These are phyloP conservation scores for Mormyrops attenuatus DNA, from an alignment of 2,797 vertebrate species.

Conservation along the genomic window DNA sequence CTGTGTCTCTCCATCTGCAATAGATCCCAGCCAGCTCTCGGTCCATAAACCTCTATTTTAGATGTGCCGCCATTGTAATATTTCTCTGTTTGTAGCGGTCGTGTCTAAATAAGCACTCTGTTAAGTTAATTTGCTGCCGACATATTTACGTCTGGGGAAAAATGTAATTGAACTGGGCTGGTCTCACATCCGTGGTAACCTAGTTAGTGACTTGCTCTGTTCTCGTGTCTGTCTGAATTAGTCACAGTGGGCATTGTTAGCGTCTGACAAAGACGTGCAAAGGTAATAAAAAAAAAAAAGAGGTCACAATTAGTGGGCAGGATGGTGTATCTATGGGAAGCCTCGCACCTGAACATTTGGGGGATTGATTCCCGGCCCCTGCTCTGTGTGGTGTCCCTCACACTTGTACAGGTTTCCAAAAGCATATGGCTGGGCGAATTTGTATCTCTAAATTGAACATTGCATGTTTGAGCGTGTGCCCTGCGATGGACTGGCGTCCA, in stretches of 20 bases:
- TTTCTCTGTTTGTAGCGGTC: not conserved
- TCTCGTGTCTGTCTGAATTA: not conserved
- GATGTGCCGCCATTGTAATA: not conserved
- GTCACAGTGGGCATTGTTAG: constrained; percentile 4
- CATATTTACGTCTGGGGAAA: not conserved
- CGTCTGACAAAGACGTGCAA: not conserved
- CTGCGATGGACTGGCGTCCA: not conserved
- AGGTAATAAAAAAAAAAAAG: not conserved
- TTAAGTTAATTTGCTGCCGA: not conserved
- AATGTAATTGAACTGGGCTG: not conserved
- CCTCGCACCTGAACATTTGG: not conserved
- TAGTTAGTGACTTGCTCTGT: not conserved
- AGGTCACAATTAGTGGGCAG: not conserved
- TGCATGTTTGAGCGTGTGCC: not conserved
- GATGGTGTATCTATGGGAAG: not conserved
- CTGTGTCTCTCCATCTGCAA: not conserved
- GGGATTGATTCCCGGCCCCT: not conserved
- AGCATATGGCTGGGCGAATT: not conserved
- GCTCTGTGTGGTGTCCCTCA: not conserved
- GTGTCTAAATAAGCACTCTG: not conserved
- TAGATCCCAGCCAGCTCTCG: not conserved
- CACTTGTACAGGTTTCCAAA: not conserved
- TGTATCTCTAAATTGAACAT: not conserved
- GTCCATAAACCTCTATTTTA: not conserved
- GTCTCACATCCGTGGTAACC: not conserved